Evolutionary conservation across 2,797 vertebrate species (phyloP).

Genomic region (Micromesistius poutassou): DNA sequence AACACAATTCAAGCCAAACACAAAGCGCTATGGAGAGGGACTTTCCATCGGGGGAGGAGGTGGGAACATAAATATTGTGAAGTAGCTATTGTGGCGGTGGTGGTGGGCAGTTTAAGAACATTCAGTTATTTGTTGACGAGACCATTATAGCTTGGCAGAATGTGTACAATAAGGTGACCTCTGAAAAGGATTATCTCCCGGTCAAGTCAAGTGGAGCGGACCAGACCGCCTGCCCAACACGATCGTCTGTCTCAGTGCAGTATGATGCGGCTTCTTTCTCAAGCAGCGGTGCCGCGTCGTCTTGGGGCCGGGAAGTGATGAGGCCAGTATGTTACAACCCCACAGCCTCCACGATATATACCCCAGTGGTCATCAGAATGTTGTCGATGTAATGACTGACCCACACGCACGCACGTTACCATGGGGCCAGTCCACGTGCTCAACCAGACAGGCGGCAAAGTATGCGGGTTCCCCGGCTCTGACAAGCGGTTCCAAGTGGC

Average conservation of each 20-base stretch:
- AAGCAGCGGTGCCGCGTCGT: conserved; percentile 54
- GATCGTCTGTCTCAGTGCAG: conserved; percentile 56
- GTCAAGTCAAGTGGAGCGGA: conserved; percentile 14
- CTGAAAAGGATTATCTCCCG: conserved; percentile 37
- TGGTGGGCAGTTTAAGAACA: conserved; percentile 68
- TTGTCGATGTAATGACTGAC: not conserved
- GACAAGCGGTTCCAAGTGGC: not conserved
- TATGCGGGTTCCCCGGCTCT: not conserved
- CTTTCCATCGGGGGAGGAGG: not conserved
- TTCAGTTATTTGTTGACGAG: conserved; percentile 41
- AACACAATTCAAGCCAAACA: not conserved
- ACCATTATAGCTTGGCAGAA: conserved; percentile 52
- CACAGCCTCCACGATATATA: not conserved
- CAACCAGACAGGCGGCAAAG: not conserved
- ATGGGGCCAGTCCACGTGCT: not conserved
- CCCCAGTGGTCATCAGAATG: not conserved
- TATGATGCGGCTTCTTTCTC: conserved; percentile 29
- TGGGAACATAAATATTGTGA: not conserved
- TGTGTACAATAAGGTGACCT: conserved; percentile 48
- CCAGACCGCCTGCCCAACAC: conserved; percentile 23
- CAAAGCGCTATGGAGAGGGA: not conserved
- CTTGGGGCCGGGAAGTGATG: not conserved
- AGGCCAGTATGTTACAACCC: not conserved
- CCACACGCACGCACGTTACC: not conserved
- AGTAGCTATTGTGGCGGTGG: conserved; percentile 9